A percentile compares a stretch with the other conserved stretches of the same genome.
These are phyloP conservation scores for Mesorhabditis sp. DNA, from an alignment of 2,888 invertebrate genomes.

Conservation along the genomic window DNA sequence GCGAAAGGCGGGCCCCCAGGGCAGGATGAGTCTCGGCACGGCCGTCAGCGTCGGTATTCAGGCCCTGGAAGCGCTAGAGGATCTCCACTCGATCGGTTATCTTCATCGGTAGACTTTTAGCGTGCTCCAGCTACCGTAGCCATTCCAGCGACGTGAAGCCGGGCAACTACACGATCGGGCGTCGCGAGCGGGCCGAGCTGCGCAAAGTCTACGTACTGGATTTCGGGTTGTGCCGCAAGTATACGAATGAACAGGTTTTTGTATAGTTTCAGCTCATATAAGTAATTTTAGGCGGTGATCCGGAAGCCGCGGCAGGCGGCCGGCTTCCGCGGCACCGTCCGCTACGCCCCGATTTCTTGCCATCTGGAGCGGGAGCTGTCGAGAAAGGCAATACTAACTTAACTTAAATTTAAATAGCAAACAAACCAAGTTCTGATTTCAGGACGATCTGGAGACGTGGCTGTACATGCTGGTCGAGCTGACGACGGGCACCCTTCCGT, in stretches of 20 bases:
- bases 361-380: constrained; percentile 48
- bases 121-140: neutral
- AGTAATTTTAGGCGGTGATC: constrained; percentile 33
- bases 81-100: constrained; percentile 7
- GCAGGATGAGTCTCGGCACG: constrained; percentile 10
- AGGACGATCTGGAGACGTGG: constrained; percentile 43
- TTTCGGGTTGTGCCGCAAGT: constrained; percentile 16
- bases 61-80: constrained; percentile 13
- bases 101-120: neutral
- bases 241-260: constrained; percentile 12
- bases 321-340: constrained; percentile 52
- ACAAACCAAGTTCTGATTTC: neutral
- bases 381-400: constrained; percentile 25
- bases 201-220: constrained; percentile 16
- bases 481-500: constrained; percentile 38
- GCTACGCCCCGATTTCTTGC: constrained; percentile 51
- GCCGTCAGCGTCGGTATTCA: constrained; percentile 12
- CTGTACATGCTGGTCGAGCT: constrained; percentile 44
- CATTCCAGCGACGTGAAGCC: constrained; percentile 17
- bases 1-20: constrained; percentile 11
- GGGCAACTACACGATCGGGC: constrained; percentile 16
- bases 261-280: neutral
- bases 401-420: neutral
- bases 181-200: constrained; percentile 13
- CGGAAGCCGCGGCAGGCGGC: constrained; percentile 49